These are phyloP conservation scores for Vipera ursinii DNA, from an alignment of 2,797 vertebrate genomes.

Conservation along the genomic window DNA sequence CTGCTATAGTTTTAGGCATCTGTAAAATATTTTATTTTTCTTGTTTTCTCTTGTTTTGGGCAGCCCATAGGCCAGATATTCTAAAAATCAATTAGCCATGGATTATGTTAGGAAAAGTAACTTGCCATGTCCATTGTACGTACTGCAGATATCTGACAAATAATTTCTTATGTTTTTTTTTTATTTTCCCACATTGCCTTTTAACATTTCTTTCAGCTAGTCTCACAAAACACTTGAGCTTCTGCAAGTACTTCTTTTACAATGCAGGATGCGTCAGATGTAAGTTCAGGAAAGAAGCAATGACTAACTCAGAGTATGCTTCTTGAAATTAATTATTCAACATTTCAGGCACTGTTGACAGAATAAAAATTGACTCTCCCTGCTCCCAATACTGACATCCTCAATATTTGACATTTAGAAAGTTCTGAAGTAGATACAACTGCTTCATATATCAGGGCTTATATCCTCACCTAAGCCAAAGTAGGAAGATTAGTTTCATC, in stretches of 20 bases:
- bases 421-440: not conserved
- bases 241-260: not conserved
- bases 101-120: not conserved
- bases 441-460: not conserved
- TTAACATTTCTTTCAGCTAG: not conserved
- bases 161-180: not conserved
- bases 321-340: constrained; percentile 1
- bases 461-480: not conserved
- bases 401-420: not conserved
- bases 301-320: not conserved
- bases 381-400: not conserved
- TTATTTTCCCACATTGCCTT: not conserved
- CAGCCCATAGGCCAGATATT: too few species aligned
- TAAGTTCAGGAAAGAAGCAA: not conserved
- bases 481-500: not conserved
- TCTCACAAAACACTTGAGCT: not conserved
- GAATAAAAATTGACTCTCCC: not conserved
- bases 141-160: not conserved
- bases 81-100: too few species aligned
- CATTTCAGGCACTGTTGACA: not conserved
- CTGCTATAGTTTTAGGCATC: too few species aligned
- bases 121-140: not conserved
- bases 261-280: not conserved
- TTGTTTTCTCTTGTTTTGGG: too few species aligned
- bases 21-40: too few species aligned